Base-by-base conservation (phyloP, 1,140 invertebrate species). In the Drosophila chauvacae region DNA sequence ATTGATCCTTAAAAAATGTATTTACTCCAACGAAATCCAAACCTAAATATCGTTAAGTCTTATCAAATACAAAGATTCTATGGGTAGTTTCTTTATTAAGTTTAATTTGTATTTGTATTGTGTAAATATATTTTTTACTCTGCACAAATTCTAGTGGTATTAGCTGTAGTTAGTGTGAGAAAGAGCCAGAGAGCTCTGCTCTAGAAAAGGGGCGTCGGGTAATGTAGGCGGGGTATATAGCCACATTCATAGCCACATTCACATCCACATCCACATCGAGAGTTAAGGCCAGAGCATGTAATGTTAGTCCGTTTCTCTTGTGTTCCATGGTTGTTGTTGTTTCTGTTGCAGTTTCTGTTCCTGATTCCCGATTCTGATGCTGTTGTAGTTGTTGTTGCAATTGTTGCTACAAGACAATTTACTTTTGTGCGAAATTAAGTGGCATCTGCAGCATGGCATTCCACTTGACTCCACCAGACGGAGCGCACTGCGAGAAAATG, bases 341-440 rank as follows among this genome's bases (percentile, higher is more conserved):
- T 70, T 41, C 35, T 61, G 61, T 50, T 56, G 53, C 45, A 42
- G 45, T 65, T 64, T 65, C n/a, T 68, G 45, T 48, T 65, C 37
- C 28, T 45, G 62, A 26, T 39, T 55, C 53, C 20, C 33, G 53
- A 55, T 26, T 55, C 23, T 75, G 39, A 41, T 75, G 26, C 53
- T 69, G 53, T 45, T 63, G 80, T 16, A 18, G n/a, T 28, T 45
- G 2, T 55, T 80, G 81, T 65, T 85, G 81, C 53, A 57, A 70
- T 80, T 90, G 86, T 83, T 77, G 80, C 77, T 90, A 91, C 90
- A 91, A 92, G 91, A 92, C 87, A 92, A 92, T 92, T 92, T 88
- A 92, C 90, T 92, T 91, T 92, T 85, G 88, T 91, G 84, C 90
- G 90, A 91, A 91, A 91, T 91, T 91, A 91, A 91, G 81, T 88